Base-by-base conservation (phyloP, 2,797 vertebrate genomes). In the Sebastes reedi region DNA sequence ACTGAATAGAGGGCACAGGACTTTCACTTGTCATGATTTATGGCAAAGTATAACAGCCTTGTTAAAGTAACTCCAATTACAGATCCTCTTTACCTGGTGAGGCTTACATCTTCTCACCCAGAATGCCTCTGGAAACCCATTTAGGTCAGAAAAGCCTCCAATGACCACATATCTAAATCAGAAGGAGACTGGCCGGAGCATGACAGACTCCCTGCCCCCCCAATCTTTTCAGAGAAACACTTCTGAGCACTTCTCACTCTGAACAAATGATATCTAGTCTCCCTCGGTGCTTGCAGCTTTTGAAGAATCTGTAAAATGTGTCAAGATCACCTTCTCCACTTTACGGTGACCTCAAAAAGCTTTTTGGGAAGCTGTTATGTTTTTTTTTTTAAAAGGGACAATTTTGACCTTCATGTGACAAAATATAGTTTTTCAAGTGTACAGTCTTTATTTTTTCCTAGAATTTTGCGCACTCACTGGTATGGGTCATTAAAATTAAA, bases 61-160 rank as follows among this genome's bases (percentile, higher is more conserved):
- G 91, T 93, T 92, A 88, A 89, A 91, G 85, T 61, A 86, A 88
- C 54, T 86, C 88, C 87, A 92, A 92, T 93, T 91, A 92, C 86
- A 79, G 56, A 46, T 75, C 81, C 74, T 86, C 78, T 87, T 82
- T 82, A 91, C 87, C 89, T 89, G 88, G 82, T 84, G 80, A 59
- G 84, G 25, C 87, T 84, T 60, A 71, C 55, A 64, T 77, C 86
- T 69, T 67, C 61, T 62, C 60, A 73, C 54, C 75, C 46, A 24
- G 39, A 79, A 72, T 66, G 65, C 73, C 72, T 84, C 69, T 80
- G 30, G 80, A 91, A 91, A 88, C 46, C 84, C 80, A 91, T 91
- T 81, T 89, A 82, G 89, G 91, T 90, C 88, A 89, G 32, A 61
- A 62, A 82, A 77, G 86, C 84, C 90, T 87, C 91, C 50, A n/a